A percentile compares a stretch with the other conserved stretches of the same genome.
Conservation (phyloP, 2,113 vertebrate species). For the Paracyprichromis sp. region DNA sequence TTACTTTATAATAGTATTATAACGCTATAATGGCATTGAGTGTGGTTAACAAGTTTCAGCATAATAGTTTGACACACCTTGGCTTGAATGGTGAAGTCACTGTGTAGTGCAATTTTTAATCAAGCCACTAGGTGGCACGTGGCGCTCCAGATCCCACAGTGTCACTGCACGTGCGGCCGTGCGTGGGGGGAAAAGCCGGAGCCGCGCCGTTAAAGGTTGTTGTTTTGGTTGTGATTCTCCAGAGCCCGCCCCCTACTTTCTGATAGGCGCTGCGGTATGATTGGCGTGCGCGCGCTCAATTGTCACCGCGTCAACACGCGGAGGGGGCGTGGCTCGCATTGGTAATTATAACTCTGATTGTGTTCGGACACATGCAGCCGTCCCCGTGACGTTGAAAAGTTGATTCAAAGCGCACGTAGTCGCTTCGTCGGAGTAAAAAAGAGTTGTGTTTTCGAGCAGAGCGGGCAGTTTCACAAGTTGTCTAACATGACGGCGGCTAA, state of each 20-base stretch:
- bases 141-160: not conserved
- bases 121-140: not conserved
- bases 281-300: not conserved
- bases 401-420: not conserved
- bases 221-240: not conserved
- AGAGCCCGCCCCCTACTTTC: not conserved
- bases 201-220: not conserved
- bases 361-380: not conserved
- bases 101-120: not conserved
- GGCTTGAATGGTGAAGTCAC: not conserved
- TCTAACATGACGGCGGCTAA: slow-evolving; percentile 41
- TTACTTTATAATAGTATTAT: not conserved
- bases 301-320: rapidly evolving
- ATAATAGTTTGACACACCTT: not conserved
- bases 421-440: not conserved
- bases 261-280: not conserved
- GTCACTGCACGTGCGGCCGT: slow-evolving; percentile 27
- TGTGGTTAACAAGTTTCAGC: not conserved
- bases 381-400: slow-evolving; percentile 42
- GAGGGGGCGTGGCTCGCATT: not conserved
- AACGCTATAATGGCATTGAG: not conserved
- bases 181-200: not conserved
- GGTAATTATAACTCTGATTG: not conserved
- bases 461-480: not conserved
- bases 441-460: not conserved